Evolutionary conservation across 2,888 invertebrate genomes (phyloP).

Genomic region (Pseudococcus longispinus): DNA sequence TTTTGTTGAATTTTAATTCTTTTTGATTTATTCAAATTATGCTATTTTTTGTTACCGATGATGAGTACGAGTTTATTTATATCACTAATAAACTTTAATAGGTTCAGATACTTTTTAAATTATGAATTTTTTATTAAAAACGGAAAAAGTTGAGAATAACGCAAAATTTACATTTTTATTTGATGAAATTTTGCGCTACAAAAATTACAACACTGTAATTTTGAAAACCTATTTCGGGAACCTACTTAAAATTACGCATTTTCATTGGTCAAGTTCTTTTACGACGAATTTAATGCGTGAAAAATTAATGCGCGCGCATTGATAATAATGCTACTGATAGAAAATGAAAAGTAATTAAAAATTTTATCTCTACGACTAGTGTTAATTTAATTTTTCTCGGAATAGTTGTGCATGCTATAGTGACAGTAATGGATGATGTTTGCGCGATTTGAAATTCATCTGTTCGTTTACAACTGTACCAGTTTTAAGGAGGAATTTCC

Average conservation of each 20-base stretch:
- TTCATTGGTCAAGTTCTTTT: background rate
- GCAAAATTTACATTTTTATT: background rate
- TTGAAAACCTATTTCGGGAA: too few relatives aligned
- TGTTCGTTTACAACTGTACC: background rate
- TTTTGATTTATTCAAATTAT: too few relatives aligned
- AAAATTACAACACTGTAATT: background rate
- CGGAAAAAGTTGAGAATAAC: background rate
- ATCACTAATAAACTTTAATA: background rate
- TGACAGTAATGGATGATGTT: background rate
- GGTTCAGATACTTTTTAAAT: background rate
- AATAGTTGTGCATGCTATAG: background rate
- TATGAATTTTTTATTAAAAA: background rate
- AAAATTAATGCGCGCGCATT: constrained; percentile 7
- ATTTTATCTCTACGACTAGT: background rate
- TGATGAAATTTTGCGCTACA: background rate
- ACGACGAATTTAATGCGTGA: background rate
- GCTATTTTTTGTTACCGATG: too few relatives aligned
- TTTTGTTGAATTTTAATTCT: background rate
- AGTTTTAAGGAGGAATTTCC: background rate
- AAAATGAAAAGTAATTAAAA: background rate
- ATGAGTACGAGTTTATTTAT: too few relatives aligned
- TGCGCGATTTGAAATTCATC: background rate
- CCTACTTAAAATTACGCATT: background rate
- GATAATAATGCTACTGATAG: background rate
- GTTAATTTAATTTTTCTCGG: background rate